Evolutionary conservation across 2,113 vertebrate species (phyloP).

Genomic region (Synchiropus splendidus): DNA sequence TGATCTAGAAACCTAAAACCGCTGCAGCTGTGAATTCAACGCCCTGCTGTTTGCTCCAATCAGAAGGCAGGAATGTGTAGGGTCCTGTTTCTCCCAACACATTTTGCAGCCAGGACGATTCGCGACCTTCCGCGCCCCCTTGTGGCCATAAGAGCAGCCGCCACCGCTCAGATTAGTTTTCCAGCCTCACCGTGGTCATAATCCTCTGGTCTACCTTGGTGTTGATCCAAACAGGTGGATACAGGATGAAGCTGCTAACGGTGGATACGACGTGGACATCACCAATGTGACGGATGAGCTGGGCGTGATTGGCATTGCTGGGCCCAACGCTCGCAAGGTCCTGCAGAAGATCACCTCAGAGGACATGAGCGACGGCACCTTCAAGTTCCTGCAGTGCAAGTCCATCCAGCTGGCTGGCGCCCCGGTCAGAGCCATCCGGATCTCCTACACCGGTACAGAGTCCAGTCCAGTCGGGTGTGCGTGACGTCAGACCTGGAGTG

Average conservation of each 20-base stretch:
- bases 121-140: too few relatives aligned
- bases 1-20: conserved; percentile 27
- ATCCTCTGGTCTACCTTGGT: too few relatives aligned
- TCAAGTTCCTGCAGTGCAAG: conserved; percentile 87
- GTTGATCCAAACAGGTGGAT: conserved; percentile 90
- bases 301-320: conserved; percentile 85
- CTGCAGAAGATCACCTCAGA: conserved; percentile 85
- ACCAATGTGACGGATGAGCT: conserved; percentile 80
- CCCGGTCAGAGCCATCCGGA: conserved; percentile 79
- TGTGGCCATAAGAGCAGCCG: too few relatives aligned
- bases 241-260: conserved; percentile 66
- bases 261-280: conserved; percentile 74
- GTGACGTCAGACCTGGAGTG: background rate
- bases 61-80: conserved; percentile 2
- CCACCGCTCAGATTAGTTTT: too few relatives aligned
- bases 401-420: conserved; percentile 69
- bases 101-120: too few relatives aligned
- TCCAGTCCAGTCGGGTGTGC: background rate
- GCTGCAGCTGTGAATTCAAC: too few relatives aligned
- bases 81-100: too few relatives aligned
- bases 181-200: too few relatives aligned
- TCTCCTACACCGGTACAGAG: conserved; percentile 88
- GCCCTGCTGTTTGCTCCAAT: conserved; percentile 38
- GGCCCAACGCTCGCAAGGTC: conserved; percentile 78
- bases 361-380: conserved; percentile 76